A percentile compares a stretch with the other conserved stretches of the same genome.
phyloP scores from a whole-genome alignment of 2,113 vertebrate genomes.

The Pan paniscus region DNA sequence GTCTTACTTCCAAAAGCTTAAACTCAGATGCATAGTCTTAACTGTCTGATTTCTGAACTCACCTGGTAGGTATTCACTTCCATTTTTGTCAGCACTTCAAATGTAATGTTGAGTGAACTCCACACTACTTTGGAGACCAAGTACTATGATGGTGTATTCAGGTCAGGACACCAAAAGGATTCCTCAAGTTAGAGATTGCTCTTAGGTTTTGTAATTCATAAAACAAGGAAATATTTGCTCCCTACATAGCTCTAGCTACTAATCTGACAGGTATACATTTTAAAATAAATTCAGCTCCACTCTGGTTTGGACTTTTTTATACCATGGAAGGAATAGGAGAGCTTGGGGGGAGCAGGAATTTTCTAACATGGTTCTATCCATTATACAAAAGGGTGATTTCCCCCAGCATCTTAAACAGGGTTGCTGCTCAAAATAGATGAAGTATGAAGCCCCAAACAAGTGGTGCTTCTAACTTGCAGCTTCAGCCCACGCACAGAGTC shows the following conservation, averaged over 20 bases:
- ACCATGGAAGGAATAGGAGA: not conserved
- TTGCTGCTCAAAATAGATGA: not conserved
- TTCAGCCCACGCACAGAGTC: not conserved
- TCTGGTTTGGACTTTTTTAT: not conserved
- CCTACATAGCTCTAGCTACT: not conserved
- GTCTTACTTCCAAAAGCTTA: not conserved
- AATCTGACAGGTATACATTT: not conserved
- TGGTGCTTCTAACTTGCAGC: not conserved
- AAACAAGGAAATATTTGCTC: not conserved
- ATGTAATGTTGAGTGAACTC: not conserved
- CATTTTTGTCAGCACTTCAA: not conserved
- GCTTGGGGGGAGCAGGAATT: not conserved
- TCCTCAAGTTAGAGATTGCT: not conserved
- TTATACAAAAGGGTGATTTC: not conserved
- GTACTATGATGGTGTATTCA: not conserved
- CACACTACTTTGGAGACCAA: not conserved
- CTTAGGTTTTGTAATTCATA: not conserved
- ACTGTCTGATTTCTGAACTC: not conserved
- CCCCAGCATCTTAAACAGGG: not conserved
- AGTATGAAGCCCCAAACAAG: not conserved
- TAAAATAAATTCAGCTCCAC: conserved; percentile 2
- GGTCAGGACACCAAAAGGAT: not conserved
- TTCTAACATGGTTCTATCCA: not conserved
- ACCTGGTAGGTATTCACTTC: not conserved
- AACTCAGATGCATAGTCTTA: not conserved